Evolutionary conservation across 2,888 invertebrate species (phyloP).

Genomic region (Lordiphosa fenestrarum): DNA sequence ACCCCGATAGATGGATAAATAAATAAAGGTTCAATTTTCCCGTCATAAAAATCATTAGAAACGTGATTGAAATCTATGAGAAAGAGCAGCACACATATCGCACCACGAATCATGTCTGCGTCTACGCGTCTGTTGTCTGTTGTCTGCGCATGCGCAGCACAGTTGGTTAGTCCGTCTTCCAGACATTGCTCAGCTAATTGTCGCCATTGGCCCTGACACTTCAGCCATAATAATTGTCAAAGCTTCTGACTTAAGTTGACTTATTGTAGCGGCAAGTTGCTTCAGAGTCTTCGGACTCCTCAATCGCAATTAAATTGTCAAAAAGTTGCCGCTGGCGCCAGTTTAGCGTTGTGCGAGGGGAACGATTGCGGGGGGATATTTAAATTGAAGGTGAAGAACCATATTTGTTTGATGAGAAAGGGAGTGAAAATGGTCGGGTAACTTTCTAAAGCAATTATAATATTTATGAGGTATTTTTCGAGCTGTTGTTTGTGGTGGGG

Average conservation of each 20-base stretch:
- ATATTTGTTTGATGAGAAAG: too few species aligned
- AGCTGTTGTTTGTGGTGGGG: too few species aligned
- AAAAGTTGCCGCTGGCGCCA: slow-evolving; percentile 60
- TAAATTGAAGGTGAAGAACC: too few species aligned
- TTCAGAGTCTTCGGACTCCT: slow-evolving; percentile 33
- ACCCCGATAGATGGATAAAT: slow-evolving; percentile 49
- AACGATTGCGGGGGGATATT: too few species aligned
- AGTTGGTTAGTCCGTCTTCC: slow-evolving; percentile 44
- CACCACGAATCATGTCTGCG: slow-evolving; percentile 58
- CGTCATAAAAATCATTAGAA: slow-evolving; percentile 74
- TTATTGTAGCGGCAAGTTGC: slow-evolving; percentile 49
- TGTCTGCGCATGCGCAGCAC: slow-evolving; percentile 59
- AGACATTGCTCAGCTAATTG: slow-evolving; percentile 55
- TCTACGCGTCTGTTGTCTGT: neutral
- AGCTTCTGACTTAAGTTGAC: slow-evolving; percentile 66
- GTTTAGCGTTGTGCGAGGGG: too few species aligned
- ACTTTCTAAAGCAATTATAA: too few species aligned
- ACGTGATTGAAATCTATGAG: slow-evolving; percentile 70
- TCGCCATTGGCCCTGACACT: slow-evolving; percentile 54
- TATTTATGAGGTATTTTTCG: too few species aligned
- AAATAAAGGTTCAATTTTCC: slow-evolving; percentile 68
- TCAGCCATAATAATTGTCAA: slow-evolving; percentile 73
- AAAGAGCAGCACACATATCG: slow-evolving; percentile 57
- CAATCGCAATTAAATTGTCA: slow-evolving; percentile 66
- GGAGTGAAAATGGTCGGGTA: too few species aligned